Conservation (phyloP, 2,888 invertebrate genomes). For the Himalopsyche japonica region DNA sequence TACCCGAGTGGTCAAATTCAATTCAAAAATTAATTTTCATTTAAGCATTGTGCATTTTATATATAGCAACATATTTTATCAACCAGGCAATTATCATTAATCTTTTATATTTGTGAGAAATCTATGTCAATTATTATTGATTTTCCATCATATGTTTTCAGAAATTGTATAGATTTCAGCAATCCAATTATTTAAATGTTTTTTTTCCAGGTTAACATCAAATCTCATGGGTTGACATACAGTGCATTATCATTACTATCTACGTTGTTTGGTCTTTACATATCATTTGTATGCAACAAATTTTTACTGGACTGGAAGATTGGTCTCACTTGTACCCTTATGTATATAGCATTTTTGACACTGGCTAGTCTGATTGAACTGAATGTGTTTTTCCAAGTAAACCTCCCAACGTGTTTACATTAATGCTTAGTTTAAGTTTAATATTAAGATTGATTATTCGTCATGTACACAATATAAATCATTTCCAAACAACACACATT, state of each 20-base stretch:
- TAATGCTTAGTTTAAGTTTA: constrained; percentile 39
- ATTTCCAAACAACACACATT: no score
- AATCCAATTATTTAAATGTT: not conserved
- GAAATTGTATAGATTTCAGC: no score
- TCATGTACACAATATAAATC: no score
- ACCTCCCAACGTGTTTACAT: constrained; percentile 70
- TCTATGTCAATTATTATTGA: no score
- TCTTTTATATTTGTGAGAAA: no score
- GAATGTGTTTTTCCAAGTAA: constrained; percentile 75
- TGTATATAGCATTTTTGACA: constrained; percentile 69
- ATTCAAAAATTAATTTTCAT: no score
- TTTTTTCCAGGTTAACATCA: constrained; percentile 63
- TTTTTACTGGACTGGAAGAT: constrained; percentile 73
- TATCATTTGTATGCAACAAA: constrained; percentile 66
- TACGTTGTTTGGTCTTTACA: constrained; percentile 71
- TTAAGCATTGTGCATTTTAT: no score
- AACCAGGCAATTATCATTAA: no score
- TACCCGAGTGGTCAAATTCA: no score
- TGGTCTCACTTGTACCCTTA: constrained; percentile 67
- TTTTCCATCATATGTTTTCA: no score
- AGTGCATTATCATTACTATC: constrained; percentile 75
- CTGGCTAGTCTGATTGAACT: constrained; percentile 76
- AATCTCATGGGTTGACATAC: constrained; percentile 76
- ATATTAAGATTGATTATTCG: no score
- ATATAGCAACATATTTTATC: no score